Conservation (phyloP, 2,797 vertebrate species). For the Lithobates pipiens region DNA sequence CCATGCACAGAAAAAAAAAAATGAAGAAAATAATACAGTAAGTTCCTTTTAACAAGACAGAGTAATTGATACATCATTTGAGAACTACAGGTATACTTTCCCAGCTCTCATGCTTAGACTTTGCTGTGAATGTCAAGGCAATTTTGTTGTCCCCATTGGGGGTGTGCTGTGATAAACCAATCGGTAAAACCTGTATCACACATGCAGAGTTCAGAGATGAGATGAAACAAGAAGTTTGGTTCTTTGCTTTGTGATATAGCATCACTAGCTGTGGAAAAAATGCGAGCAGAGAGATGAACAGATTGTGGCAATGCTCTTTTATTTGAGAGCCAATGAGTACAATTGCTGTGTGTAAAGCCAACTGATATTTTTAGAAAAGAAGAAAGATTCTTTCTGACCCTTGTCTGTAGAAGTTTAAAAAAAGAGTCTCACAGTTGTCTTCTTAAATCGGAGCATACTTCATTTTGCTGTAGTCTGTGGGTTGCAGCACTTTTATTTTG, state of each 20-base stretch:
- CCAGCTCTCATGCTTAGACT: not conserved
- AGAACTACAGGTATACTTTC: not conserved
- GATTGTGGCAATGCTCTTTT: not conserved
- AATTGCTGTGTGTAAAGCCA: not conserved
- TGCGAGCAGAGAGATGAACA: not conserved
- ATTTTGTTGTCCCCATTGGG: not conserved
- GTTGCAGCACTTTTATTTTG: not conserved
- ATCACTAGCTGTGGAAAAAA: not conserved
- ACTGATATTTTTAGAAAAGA: not conserved
- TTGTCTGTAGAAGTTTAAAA: not conserved
- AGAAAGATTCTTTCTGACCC: not conserved
- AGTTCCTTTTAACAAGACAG: not conserved
- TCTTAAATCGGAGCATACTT: not conserved
- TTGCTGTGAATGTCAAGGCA: not conserved
- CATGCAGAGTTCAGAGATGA: not conserved
- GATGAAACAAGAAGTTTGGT: not conserved
- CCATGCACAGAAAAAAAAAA: not conserved
- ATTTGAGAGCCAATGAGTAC: not conserved
- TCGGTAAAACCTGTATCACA: constrained; percentile 3
- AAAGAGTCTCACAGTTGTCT: not conserved
- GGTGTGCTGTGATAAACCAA: not conserved
- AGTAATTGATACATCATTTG: constrained; percentile 20
- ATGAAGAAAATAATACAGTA: not conserved
- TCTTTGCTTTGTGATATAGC: not conserved
- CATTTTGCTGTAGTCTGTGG: not conserved